Base-by-base conservation (phyloP, 2,888 invertebrate genomes). In the Acronicta psi region DNA sequence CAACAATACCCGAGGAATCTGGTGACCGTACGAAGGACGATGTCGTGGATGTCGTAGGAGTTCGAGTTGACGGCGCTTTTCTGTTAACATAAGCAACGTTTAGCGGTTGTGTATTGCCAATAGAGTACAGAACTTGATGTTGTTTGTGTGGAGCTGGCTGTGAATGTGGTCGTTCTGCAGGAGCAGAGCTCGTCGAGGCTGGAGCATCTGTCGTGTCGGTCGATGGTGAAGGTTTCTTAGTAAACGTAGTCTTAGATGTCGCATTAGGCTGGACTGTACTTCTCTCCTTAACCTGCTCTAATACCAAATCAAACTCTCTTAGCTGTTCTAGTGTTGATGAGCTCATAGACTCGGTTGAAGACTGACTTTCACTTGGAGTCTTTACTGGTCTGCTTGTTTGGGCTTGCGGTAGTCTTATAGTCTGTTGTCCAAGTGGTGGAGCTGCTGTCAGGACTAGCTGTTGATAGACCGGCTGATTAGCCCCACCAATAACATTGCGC, bases 281-380 rank as follows among this genome's bases (percentile, higher is more conserved):
- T 61, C 97, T 92, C 84, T 97, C 97, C 82, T 97, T 97, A 0
- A 97, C 97, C 90, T 97, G 97, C 80, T 97, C 97, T 60, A 97
- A 91, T 0, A 97, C 97, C 90, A 97, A 96, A 82, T 97, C 97
- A 76, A 97, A 97, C 82, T 97, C 97, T 53, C 97, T 90, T 9
- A 97, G 85, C 78, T 97, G 97, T 85, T 97, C 97, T 47, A 97
- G 87, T 0, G 97, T 97, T 0, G 96, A 96, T 0, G 97, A 96
- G 82, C 97, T 97, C 79, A 97, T 95, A n/a, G 95, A 93, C 78
- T 96, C 95, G 0, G 92, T 82, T 36, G 92, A 83, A 0, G 92
- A 86, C 65, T 88, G 90, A 55, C 75, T 88, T 70, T 90, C 92
- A 25, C 83, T 69, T 17, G 87, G 78, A 8, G 84, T 83, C 79